phyloP scores from a whole-genome alignment of 2,797 vertebrate genomes.

The Trichosurus vulpecula region DNA sequence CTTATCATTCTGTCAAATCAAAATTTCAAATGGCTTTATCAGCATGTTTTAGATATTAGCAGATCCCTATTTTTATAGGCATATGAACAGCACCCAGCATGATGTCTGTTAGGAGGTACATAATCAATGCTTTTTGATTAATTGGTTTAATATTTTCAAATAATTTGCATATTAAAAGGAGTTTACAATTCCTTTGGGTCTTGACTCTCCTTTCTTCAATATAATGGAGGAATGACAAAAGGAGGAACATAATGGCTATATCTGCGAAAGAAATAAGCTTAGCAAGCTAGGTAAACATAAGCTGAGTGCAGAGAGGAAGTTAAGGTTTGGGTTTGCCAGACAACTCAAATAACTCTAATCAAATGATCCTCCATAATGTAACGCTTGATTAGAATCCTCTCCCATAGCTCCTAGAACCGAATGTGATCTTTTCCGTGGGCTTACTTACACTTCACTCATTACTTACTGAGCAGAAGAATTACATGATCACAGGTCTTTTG shows the following conservation, averaged over 20 bases:
- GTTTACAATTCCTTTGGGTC: slow-evolving; percentile 43
- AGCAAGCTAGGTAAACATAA: slow-evolving; percentile 37
- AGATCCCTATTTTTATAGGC: background rate
- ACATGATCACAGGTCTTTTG: background rate
- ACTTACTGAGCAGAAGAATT: background rate
- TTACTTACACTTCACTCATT: background rate
- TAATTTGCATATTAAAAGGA: slow-evolving; percentile 64
- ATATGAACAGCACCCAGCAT: slow-evolving; percentile 14
- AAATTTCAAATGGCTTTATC: background rate
- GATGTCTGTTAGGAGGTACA: background rate
- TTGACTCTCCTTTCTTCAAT: slow-evolving; percentile 46
- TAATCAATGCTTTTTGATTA: background rate
- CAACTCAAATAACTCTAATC: slow-evolving; percentile 49
- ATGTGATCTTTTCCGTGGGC: slow-evolving; percentile 18
- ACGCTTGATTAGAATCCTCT: slow-evolving; percentile 37
- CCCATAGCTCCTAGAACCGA: background rate
- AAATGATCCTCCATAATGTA: slow-evolving; percentile 41
- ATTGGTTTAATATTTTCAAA: slow-evolving; percentile 44
- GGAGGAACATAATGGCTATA: slow-evolving; percentile 22
- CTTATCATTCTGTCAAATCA: background rate
- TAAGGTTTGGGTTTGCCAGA: slow-evolving; percentile 17
- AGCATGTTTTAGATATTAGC: slow-evolving; percentile 19
- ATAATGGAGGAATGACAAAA: slow-evolving; percentile 26
- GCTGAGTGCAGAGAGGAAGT: background rate
- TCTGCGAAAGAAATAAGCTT: slow-evolving; percentile 63